These are phyloP conservation scores for Hypotaenidia philippensis DNA, from an alignment of 2,797 vertebrate species.

Conservation along the genomic window DNA sequence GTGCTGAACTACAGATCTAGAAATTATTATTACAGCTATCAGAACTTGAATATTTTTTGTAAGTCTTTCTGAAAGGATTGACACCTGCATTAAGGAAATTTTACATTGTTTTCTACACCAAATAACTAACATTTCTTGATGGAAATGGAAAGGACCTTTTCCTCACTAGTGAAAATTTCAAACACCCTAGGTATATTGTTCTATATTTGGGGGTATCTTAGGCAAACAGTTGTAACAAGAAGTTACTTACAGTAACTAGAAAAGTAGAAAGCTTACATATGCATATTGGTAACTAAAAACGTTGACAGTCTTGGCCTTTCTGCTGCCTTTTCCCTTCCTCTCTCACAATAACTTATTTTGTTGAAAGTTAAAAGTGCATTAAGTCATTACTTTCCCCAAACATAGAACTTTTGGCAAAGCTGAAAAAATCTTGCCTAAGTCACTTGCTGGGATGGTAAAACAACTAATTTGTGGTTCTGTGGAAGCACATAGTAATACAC, in stretches of 20 bases:
- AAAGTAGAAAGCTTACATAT: neutral
- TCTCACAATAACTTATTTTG: neutral
- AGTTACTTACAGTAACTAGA: neutral
- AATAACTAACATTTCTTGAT: neutral
- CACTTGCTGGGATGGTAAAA: neutral
- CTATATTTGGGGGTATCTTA: neutral
- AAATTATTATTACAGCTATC: neutral
- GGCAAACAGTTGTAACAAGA: neutral
- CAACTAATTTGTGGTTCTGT: neutral
- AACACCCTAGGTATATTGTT: neutral
- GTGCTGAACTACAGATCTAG: neutral
- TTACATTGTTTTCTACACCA: neutral
- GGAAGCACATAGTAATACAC: neutral
- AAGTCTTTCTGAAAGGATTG: neutral
- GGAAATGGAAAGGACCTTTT: neutral
- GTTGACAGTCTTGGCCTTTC: neutral
- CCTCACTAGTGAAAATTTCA: neutral
- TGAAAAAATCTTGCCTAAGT: conserved; percentile 8
- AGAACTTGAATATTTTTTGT: neutral
- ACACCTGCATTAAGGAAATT: neutral
- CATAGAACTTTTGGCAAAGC: neutral
- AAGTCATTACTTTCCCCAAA: neutral
- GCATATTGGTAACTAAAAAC: neutral
- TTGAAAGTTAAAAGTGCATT: neutral
- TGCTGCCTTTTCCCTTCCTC: neutral